Evolutionary conservation across 2,888 invertebrate species (phyloP).

Genomic region (Cataglyphis livida): DNA sequence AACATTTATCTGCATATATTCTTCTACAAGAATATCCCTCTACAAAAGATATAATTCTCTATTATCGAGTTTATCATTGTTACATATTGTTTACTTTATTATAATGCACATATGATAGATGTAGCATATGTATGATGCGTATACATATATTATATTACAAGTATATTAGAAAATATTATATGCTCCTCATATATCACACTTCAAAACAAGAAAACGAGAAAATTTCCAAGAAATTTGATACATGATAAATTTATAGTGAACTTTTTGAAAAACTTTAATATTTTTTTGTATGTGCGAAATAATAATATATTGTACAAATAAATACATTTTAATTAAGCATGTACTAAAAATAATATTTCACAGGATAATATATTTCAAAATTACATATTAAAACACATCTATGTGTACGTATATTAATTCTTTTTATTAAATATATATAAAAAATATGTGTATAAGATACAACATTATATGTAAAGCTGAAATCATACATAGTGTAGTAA

Average conservation of each 20-base stretch:
- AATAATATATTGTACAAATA: not conserved
- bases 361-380: not conserved
- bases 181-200: not conserved
- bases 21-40: conserved; percentile 38
- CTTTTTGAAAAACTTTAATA: not conserved
- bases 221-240: conserved; percentile 15
- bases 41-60: conserved; percentile 4
- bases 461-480: conserved; percentile 83
- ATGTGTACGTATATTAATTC: conserved; percentile 67
- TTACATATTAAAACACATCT: conserved; percentile 24
- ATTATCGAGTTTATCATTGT: not conserved
- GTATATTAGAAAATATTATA: conserved; percentile 18
- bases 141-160: conserved; percentile 15
- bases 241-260: not conserved
- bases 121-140: conserved; percentile 4
- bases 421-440: conserved; percentile 85
- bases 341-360: not conserved
- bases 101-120: conserved; percentile 4
- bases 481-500: conserved; percentile 76
- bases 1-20: conserved; percentile 47
- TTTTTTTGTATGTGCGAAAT: not conserved
- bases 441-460: conserved; percentile 85
- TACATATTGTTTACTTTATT: conserved; percentile 23
- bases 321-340: conserved; percentile 14
- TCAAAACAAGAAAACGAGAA: not conserved